These are phyloP conservation scores for Drosophila chauvacae DNA, from an alignment of 1,140 invertebrate genomes.

Conservation along the genomic window DNA sequence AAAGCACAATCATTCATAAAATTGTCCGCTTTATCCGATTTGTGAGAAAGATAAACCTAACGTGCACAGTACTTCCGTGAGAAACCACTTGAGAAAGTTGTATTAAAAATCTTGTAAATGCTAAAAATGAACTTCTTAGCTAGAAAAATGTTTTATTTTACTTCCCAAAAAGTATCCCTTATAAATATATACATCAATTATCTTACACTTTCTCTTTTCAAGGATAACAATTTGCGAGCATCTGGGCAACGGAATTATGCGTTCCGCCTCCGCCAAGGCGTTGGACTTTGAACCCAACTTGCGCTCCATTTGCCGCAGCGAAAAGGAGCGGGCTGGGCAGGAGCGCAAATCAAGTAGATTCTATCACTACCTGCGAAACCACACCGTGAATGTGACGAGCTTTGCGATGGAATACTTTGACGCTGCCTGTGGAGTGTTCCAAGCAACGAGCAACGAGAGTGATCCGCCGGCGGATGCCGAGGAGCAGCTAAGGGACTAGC, in stretches of 20 bases:
- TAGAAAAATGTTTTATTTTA: background rate
- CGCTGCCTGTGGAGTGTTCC: slow-evolving; percentile 58
- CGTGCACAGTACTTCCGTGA: background rate
- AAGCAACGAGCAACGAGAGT: slow-evolving; percentile 12
- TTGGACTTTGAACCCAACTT: slow-evolving; percentile 87
- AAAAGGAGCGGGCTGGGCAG: slow-evolving; percentile 86
- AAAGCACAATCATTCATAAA: slow-evolving; percentile 15
- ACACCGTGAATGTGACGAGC: slow-evolving; percentile 47
- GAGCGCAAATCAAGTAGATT: slow-evolving; percentile 86
- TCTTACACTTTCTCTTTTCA: background rate
- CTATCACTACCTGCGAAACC: slow-evolving; percentile 86
- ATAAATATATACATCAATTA: background rate
- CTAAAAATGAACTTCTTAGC: too few relatives aligned
- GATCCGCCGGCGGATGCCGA: slow-evolving; percentile 12
- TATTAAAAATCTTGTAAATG: background rate
- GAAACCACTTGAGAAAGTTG: background rate
- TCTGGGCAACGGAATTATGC: slow-evolving; percentile 53
- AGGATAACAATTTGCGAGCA: slow-evolving; percentile 50
- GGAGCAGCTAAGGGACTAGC: slow-evolving; percentile 12
- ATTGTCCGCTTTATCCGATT: background rate
- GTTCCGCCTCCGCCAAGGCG: slow-evolving; percentile 42
- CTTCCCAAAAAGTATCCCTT: background rate
- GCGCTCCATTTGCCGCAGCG: slow-evolving; percentile 86
- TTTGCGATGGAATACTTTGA: slow-evolving; percentile 70
- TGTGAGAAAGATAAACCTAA: background rate